phyloP scores from a whole-genome alignment of 1,140 invertebrate species.

The Drosophila teissieri region DNA sequence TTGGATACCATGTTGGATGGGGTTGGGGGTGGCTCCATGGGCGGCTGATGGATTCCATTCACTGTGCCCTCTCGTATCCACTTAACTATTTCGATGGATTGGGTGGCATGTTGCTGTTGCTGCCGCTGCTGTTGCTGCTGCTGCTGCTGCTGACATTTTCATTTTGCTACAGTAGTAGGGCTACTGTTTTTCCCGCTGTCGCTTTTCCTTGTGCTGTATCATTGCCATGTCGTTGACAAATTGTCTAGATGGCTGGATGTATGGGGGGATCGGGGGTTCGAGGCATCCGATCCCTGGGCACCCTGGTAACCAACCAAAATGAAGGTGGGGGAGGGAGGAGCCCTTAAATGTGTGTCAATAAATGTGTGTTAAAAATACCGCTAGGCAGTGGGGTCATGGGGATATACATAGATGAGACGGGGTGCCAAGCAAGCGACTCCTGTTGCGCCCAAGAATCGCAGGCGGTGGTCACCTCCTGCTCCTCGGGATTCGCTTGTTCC shows the following conservation, averaged over 20 bases:
- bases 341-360: conserved; percentile 66
- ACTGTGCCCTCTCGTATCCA: conserved; percentile 30
- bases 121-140: conserved; percentile 3
- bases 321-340: neutral
- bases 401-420: conserved; percentile 72
- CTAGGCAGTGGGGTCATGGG: conserved; percentile 56
- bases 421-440: conserved; percentile 30
- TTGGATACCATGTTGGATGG: conserved; percentile 37
- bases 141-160: conserved; percentile 65
- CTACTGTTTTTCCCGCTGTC: conserved; percentile 58
- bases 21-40: conserved; percentile 44
- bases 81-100: conserved; percentile 55
- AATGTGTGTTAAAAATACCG: conserved; percentile 62
- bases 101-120: conserved; percentile 8
- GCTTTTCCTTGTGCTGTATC: conserved; percentile 43
- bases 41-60: conserved; percentile 79
- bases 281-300: neutral
- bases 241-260: conserved; percentile 33
- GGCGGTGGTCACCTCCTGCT: conserved; percentile 31
- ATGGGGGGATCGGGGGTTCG: too few relatives aligned
- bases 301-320: neutral
- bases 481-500: neutral
- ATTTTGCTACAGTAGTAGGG: conserved; percentile 69
- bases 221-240: conserved; percentile 72
- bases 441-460: conserved; percentile 58